Conservation (phyloP, 2,797 vertebrate genomes). For the Pseudochaenichthys georgianus region DNA sequence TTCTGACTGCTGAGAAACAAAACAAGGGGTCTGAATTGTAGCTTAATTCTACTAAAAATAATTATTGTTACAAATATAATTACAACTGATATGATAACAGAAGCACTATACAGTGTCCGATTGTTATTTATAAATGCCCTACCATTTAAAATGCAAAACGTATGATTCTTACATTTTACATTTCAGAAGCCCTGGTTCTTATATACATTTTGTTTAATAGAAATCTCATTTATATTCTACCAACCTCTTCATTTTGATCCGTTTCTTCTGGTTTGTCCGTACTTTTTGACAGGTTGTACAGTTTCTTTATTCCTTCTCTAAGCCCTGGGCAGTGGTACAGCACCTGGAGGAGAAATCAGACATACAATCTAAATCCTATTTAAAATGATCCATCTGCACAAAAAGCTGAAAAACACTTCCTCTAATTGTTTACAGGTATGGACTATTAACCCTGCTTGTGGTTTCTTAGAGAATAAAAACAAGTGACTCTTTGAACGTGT, state of each 20-base stretch:
- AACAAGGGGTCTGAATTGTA: background rate
- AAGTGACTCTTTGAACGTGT: no score
- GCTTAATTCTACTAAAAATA: background rate
- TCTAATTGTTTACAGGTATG: no score
- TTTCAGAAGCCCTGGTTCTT: background rate
- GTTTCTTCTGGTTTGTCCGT: slow-evolving; percentile 82
- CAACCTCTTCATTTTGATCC: slow-evolving; percentile 68
- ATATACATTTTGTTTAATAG: background rate
- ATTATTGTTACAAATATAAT: no score
- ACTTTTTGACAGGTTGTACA: slow-evolving; percentile 88
- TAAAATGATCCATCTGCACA: background rate
- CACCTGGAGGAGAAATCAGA: slow-evolving; percentile 81
- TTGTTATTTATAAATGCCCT: background rate
- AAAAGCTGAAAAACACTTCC: background rate
- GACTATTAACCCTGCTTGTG: no score
- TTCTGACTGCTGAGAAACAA: slow-evolving; percentile 70
- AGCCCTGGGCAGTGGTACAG: slow-evolving; percentile 96
- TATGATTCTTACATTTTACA: background rate
- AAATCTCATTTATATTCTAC: background rate
- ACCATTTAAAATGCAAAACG: no score
- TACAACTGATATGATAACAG: background rate
- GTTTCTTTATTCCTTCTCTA: slow-evolving; percentile 92
- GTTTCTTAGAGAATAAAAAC: no score
- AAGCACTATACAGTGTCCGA: background rate
- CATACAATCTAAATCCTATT: background rate